Percentiles rank a stretch among this genome's conserved stretches.
Evolutionary conservation across 1,140 invertebrate genomes (phyloP).

Genomic region (Platorchestia sp.): DNA sequence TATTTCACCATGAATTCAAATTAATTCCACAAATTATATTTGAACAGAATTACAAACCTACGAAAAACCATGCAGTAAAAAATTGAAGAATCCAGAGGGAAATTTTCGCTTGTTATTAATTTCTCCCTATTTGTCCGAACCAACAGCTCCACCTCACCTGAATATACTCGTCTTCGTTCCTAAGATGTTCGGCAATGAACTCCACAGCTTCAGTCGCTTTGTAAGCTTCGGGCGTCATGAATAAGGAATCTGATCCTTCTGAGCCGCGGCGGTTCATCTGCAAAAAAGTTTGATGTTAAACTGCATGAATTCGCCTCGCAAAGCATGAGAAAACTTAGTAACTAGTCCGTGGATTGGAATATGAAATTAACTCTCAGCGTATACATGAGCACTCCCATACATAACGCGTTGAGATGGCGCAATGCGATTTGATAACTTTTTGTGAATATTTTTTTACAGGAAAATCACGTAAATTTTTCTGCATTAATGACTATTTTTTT

Average conservation of each 20-base stretch:
- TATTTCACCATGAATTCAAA: neutral
- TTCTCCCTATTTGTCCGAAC: no score
- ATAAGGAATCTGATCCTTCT: constrained; percentile 89
- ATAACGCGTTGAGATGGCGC: no score
- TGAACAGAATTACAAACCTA: no score
- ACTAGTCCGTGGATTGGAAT: neutral
- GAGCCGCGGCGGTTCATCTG: constrained; percentile 82
- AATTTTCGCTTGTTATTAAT: no score
- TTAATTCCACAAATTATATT: neutral
- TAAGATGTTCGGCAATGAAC: constrained; percentile 97
- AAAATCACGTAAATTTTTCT: no score
- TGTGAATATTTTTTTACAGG: no score
- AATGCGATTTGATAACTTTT: no score
- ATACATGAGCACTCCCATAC: no score
- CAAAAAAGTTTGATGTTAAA: constrained; percentile 56
- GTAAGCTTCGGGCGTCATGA: constrained; percentile 88
- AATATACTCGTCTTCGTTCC: constrained; percentile 96
- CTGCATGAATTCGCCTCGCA: neutral
- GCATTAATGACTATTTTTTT: no score
- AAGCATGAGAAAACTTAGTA: neutral
- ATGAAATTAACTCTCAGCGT: neutral
- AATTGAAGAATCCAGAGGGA: no score
- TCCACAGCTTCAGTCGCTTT: constrained; percentile 96
- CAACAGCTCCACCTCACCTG: no score
- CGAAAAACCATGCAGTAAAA: no score